Evolutionary conservation across 2,797 vertebrate species (phyloP).

Genomic region (Pangasius krempfi): DNA sequence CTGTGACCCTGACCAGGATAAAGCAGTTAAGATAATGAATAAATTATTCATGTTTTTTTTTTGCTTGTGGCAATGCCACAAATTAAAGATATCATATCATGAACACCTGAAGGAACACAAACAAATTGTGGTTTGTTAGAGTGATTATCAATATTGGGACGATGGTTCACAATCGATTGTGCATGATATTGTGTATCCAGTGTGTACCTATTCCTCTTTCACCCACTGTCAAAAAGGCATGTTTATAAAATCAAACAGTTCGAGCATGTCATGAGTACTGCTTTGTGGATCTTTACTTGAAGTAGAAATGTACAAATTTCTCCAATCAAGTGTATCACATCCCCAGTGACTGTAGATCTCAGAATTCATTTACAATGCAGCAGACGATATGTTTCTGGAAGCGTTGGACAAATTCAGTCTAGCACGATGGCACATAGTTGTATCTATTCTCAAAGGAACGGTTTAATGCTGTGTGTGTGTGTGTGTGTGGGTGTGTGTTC

Average conservation of each 20-base stretch:
- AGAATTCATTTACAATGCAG: background rate
- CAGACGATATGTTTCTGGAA: conserved; percentile 24
- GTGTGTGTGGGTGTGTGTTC: conserved; percentile 29
- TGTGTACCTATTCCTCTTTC: background rate
- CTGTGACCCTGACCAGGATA: background rate
- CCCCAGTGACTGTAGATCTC: background rate
- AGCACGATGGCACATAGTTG: background rate
- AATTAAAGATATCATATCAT: no score
- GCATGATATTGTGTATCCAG: background rate
- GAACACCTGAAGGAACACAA: background rate
- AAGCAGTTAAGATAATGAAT: background rate
- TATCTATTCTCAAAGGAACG: conserved; percentile 20
- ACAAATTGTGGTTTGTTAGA: background rate
- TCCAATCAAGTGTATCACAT: background rate
- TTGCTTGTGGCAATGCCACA: background rate
- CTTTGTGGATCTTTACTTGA: background rate
- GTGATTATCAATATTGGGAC: background rate
- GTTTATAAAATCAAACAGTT: background rate
- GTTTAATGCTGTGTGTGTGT: conserved; percentile 15
- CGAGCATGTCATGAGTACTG: background rate
- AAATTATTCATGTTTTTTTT: background rate
- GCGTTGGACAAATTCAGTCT: background rate
- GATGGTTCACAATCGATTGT: background rate
- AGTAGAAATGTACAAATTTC: background rate
- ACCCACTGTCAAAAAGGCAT: background rate